A percentile compares a stretch with the other conserved stretches of the same genome.
Conservation (phyloP, 2,113 vertebrate genomes). For the Mionectes macconnelli region DNA sequence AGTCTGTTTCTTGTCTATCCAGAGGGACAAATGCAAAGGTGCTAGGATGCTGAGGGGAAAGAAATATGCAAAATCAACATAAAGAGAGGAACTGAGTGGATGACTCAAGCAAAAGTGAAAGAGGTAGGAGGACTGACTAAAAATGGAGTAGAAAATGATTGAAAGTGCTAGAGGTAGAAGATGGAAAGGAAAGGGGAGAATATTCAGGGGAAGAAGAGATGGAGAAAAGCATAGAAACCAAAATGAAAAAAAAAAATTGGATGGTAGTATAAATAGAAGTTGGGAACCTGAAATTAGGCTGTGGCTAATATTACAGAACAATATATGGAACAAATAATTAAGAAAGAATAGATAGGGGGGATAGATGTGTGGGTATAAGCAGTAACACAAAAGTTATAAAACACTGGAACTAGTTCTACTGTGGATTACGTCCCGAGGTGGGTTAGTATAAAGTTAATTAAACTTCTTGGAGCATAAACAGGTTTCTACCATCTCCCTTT, state of each 20-base stretch:
- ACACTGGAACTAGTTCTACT: neutral
- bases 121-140: neutral
- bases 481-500: neutral
- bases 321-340: neutral
- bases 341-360: neutral
- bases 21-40: neutral
- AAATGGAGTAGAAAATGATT: neutral
- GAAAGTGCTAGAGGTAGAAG: neutral
- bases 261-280: neutral
- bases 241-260: neutral
- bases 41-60: fast-evolving
- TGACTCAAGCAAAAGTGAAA: neutral
- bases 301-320: neutral
- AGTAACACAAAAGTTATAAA: neutral
- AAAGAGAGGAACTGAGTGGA: neutral
- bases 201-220: neutral
- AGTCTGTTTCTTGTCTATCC: neutral
- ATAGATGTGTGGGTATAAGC: neutral
- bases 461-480: neutral
- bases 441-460: neutral
- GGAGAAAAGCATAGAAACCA: neutral
- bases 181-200: neutral
- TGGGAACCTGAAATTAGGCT: neutral
- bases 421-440: neutral
- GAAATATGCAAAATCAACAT: neutral